Percentiles rank a stretch among this genome's conserved stretches.
Conservation (phyloP, 2,888 invertebrate species). For the Volucella bombylans region DNA sequence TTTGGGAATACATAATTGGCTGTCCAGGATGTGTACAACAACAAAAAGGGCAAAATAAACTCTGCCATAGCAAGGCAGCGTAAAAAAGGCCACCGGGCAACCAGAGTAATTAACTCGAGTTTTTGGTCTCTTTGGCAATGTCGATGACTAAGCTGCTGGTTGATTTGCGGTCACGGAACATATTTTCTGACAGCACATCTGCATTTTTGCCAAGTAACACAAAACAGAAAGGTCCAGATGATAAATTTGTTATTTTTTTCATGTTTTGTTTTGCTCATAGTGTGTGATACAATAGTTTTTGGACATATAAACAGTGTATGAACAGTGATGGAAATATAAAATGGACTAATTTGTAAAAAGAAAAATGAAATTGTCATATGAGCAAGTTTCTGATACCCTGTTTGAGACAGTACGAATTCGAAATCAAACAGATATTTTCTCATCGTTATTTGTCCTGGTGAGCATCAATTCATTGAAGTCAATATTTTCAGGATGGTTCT, state of each 20-base stretch:
- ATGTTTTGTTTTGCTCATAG: neutral
- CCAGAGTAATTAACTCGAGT: conserved; percentile 47
- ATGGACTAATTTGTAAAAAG: neutral
- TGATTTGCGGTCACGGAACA: conserved; percentile 71
- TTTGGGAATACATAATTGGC: conserved; percentile 15
- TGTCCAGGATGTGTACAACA: neutral
- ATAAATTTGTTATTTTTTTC: conserved; percentile 34
- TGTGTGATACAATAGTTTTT: neutral
- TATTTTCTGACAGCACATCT: conserved; percentile 63
- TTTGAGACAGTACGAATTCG: too few relatives aligned
- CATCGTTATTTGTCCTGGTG: too few relatives aligned
- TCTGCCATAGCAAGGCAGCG: conserved; percentile 12
- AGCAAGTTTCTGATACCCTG: too few relatives aligned
- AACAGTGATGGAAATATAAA: conserved; percentile 29
- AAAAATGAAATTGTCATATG: neutral
- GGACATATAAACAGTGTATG: neutral
- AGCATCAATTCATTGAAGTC: too few relatives aligned
- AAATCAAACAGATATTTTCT: too few relatives aligned
- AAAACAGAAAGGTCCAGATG: conserved; percentile 53
- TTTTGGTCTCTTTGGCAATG: conserved; percentile 28
- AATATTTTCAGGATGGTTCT: too few relatives aligned
- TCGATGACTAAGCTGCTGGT: conserved; percentile 59
- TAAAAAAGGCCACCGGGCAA: conserved; percentile 38
- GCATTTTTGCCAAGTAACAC: conserved; percentile 43
- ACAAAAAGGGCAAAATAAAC: neutral